Base-by-base conservation (phyloP, 1,140 invertebrate genomes). In the Drosophila pseudoobscura region DNA sequence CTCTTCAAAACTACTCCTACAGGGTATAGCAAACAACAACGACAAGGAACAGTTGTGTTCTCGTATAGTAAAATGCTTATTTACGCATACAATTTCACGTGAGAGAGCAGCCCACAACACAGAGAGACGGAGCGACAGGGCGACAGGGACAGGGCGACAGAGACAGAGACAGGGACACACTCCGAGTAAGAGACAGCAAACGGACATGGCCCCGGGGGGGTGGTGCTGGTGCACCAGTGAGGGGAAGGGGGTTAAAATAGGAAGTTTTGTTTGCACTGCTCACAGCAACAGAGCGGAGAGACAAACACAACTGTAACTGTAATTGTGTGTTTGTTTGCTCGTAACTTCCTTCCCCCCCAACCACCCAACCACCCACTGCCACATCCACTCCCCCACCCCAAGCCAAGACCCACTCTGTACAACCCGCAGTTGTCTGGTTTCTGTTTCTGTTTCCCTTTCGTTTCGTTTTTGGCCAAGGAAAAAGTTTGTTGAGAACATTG, bases 401-500 rank as follows among this genome's bases (percentile, higher is more conserved):
- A 7, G 11, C 47, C 26, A 39, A 31, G 20, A 44, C 15, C 11
- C 20, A 26, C n/a, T 17, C 24, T 45, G 15, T 11, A 54, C 44
- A 47, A 62, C 53, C 56, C 63, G 50, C 54, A 55, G 39, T 64
- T 65, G 58, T 60, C 44, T 65, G 78, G 71, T 73, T 63, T 87
- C 77, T 72, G 59, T 65, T 79, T 60, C 70, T 78, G 53, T 64
- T 70, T 73, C 47, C 64, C 51, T 56, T 73, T 58, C 29, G 9
- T 47, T 26, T 45, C 41, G 57, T 60, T 60, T 17, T 41, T 41
- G 60, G 70, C 70, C 71, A 72, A 73, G 69, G 70, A 74, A 78
- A 83, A 87, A 87, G 82, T 87, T 87, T 87, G 82, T 82, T 87
- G 78, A 87, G 82, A 87, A 87, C 83, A 87, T 87, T 82, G 52